A percentile compares a stretch with the other conserved stretches of the same genome.
Evolutionary conservation across 2,888 invertebrate genomes (phyloP).

Genomic region (Amiota mariae): DNA sequence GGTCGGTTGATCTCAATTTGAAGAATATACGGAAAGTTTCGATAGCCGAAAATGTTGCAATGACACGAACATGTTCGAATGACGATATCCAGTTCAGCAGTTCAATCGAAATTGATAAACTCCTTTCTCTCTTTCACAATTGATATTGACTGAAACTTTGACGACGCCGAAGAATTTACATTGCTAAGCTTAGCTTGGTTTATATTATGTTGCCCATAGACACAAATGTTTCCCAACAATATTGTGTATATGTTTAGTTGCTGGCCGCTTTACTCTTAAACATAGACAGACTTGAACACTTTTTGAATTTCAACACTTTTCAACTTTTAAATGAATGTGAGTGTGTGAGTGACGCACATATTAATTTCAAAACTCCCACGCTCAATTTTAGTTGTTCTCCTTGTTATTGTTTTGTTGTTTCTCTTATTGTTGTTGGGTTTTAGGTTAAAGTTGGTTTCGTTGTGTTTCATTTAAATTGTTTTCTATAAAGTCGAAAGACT

Average conservation of each 20-base stretch:
- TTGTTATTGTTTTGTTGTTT: constrained; percentile 37
- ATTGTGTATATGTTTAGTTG: background rate
- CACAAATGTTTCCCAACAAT: background rate
- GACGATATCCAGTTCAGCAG: too few relatives aligned
- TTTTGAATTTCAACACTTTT: constrained; percentile 55
- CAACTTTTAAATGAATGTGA: too few relatives aligned
- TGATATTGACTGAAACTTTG: too few relatives aligned
- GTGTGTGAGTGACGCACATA: constrained; percentile 49
- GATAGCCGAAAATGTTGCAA: too few relatives aligned
- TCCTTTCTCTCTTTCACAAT: too few relatives aligned
- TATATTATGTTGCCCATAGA: background rate
- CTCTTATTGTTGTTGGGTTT: constrained; percentile 52
- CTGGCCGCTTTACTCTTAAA: constrained; percentile 2
- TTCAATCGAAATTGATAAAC: too few relatives aligned
- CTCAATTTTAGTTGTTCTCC: constrained; percentile 53
- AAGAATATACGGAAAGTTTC: too few relatives aligned
- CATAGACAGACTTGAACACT: background rate
- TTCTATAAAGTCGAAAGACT: too few relatives aligned
- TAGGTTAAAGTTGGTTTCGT: constrained; percentile 35
- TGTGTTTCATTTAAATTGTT: background rate
- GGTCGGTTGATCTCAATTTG: too few relatives aligned
- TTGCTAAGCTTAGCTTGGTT: too few relatives aligned
- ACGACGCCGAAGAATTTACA: too few relatives aligned
- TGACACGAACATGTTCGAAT: too few relatives aligned
- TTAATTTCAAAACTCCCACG: constrained; percentile 65